Evolutionary conservation across 2,888 invertebrate species (phyloP), one percentile per base, ranked within the genome.

Genomic region (Platycnemis pennipes): DNA sequence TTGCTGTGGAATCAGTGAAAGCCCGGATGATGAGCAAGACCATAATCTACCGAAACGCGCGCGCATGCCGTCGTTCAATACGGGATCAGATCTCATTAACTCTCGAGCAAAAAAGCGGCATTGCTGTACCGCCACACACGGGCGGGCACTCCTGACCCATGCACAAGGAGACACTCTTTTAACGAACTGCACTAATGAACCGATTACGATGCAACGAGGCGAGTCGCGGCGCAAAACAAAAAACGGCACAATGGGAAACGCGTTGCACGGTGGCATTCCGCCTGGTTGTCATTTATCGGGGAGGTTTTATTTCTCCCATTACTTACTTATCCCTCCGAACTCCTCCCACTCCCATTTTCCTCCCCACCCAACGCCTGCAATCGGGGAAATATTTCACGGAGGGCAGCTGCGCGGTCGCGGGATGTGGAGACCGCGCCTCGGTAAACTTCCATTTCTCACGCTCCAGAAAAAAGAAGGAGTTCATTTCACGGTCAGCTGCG

Each of bases 401-500:
- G 77, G 77, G 77, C 77, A 77, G 77, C 77, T 77, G 77, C 77
- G 31, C 77, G 77, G 77, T 77, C 77, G 77, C 77, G 77, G 77
- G 77, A 77, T 77, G 77, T 77, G 37, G 77, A 77, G 77, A 77
- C 77, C 77, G 77, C 77, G 77, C 77, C 77, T 77, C 77, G 77
- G 77, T 77, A 77, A 77, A 77, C 77, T 77, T 77, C 77, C 77
- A 77, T 77, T 77, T 77, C 77, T 77, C 77, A 77, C 77, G 77
- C 77, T 77, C 77, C 77, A 77, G 42, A 89, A 89, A 89, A 56
- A 42, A 56, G 56, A 63, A 56, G 26, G 89, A 56, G 53, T 89
- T 89, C 56, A 89, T 89, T 89, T 89, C 89, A 89, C 89, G 89
- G 53, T 89, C 56, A 37, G 89, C 89, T 89, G 89, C 89, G 13